phyloP scores from a whole-genome alignment of 2,113 vertebrate genomes.

The Choloepus hoffmanni region DNA sequence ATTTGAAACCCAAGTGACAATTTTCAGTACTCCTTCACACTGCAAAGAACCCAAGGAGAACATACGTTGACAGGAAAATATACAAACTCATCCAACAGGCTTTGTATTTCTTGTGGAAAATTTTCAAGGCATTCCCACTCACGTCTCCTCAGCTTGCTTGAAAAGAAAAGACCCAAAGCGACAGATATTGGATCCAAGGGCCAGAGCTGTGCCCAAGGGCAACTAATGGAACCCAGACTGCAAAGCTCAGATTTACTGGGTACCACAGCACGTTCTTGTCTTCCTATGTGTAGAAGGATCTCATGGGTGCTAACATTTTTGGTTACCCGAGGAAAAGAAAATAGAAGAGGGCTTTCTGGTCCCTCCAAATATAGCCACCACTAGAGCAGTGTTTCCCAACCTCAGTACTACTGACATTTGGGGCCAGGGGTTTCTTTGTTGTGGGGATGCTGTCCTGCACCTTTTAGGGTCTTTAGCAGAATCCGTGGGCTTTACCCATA shows the following conservation, averaged over 20 bases:
- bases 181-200: neutral
- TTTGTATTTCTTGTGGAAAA: conserved; percentile 32
- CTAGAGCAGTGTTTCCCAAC: neutral
- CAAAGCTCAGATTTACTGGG: neutral
- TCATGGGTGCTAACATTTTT: neutral
- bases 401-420: neutral
- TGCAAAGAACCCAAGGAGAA: neutral
- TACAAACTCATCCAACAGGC: neutral
- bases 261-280: neutral
- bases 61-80: neutral
- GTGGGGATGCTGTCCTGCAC: neutral
- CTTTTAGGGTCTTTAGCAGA: rapidly evolving
- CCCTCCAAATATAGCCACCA: neutral
- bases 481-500: neutral
- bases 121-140: neutral
- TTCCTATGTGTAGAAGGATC: neutral
- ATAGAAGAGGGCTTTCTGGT: neutral
- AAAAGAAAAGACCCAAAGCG: neutral
- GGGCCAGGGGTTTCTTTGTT: neutral
- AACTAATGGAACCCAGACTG: neutral
- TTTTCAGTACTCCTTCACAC: neutral
- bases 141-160: neutral
- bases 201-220: neutral
- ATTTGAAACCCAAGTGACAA: neutral
- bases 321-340: neutral